Evolutionary conservation across 2,113 vertebrate species (phyloP).

Genomic region (Lathamus discolor): DNA sequence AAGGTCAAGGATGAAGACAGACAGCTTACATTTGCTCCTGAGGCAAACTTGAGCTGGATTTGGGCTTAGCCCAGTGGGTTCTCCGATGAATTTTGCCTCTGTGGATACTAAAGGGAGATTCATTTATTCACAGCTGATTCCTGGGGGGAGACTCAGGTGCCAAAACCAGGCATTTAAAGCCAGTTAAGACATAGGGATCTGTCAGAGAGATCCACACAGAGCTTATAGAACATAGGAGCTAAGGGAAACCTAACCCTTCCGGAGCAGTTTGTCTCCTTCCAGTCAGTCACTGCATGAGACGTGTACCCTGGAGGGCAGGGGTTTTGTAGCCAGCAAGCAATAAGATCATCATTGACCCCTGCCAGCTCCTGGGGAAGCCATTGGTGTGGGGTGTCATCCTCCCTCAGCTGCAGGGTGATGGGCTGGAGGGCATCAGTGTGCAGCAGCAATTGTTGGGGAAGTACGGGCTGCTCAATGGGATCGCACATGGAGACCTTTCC

Average conservation of each 20-base stretch:
- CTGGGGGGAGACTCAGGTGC: background rate
- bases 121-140: background rate
- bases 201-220: background rate
- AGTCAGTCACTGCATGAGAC: background rate
- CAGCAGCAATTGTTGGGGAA: background rate
- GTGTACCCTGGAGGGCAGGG: background rate
- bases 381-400: fast-evolving
- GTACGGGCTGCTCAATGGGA: background rate
- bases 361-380: background rate
- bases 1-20: background rate
- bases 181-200: background rate
- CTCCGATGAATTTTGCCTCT: background rate
- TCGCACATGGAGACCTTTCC: background rate
- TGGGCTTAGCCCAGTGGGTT: background rate
- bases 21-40: background rate
- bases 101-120: background rate
- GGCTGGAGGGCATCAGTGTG: background rate
- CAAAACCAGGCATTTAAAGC: background rate
- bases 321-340: background rate
- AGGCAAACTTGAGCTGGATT: constrained; percentile 6
- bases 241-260: background rate
- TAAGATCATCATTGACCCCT: background rate
- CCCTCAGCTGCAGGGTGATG: background rate
- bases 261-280: background rate
- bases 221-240: background rate